Conservation (phyloP, 2,113 vertebrate species). For the Machaerirhynchus nigripectus region DNA sequence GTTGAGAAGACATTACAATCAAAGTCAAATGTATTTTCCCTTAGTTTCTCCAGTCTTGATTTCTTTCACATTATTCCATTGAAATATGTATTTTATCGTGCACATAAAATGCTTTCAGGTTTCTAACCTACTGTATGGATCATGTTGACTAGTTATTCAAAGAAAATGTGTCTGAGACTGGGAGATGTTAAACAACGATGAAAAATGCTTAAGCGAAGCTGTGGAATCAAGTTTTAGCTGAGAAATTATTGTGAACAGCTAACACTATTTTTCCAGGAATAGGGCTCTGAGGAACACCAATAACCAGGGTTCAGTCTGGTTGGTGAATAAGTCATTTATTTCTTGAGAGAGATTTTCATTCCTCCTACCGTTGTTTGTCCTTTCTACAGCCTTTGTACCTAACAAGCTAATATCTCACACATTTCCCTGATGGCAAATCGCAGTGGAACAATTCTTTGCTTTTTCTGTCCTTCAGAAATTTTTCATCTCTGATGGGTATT, state of each 20-base stretch:
- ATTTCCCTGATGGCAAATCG: neutral
- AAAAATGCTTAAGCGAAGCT: neutral
- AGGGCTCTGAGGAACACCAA: constrained; percentile 10
- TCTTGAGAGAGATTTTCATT: constrained; percentile 10
- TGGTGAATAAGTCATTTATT: neutral
- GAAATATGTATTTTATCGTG: neutral
- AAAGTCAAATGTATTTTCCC: neutral
- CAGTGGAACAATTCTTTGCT: neutral
- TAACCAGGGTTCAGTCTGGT: neutral
- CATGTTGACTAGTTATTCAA: neutral
- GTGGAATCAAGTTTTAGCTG: neutral
- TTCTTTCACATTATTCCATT: neutral
- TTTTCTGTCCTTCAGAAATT: neutral
- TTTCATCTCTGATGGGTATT: neutral
- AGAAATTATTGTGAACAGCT: constrained; percentile 18
- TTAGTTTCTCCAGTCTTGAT: neutral
- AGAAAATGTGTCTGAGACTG: neutral
- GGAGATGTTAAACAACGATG: constrained; percentile 13
- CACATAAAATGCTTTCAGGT: neutral
- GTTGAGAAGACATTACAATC: neutral
- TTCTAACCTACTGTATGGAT: neutral
- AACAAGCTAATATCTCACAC: constrained; percentile 13
- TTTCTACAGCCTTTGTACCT: neutral
- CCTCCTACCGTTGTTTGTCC: neutral
- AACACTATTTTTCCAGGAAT: neutral